Conservation (phyloP, 1,140 invertebrate species). For the Drosophila guanche region DNA sequence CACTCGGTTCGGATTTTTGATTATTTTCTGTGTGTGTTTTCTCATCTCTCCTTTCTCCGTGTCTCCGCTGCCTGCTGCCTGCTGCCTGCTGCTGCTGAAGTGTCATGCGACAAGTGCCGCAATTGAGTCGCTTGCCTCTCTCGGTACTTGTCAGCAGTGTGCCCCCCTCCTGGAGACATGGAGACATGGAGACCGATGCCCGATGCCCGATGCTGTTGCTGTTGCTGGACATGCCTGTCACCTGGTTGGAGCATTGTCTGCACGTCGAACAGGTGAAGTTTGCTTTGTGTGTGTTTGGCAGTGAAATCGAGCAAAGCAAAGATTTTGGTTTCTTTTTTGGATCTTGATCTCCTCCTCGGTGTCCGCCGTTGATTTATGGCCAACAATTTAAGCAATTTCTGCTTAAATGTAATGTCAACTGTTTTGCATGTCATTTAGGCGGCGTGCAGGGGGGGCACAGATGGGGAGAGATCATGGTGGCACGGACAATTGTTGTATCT, state of each 20-base stretch:
- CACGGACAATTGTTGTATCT: conserved; percentile 47
- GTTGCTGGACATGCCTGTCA: conserved; percentile 54
- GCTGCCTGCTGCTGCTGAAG: conserved; percentile 36
- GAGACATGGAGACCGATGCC: not conserved
- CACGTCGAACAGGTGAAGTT: conserved; percentile 74
- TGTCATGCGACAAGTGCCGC: conserved; percentile 79
- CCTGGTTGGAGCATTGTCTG: conserved; percentile 71
- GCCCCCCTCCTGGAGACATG: not conserved
- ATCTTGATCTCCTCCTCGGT: conserved; percentile 57
- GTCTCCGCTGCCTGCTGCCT: conserved; percentile 1
- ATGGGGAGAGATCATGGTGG: conserved; percentile 10
- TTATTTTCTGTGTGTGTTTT: conserved; percentile 45
- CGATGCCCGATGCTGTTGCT: too few species aligned
- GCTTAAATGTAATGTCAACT: conserved; percentile 71
- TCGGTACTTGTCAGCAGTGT: conserved; percentile 60
- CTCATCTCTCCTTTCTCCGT: conserved; percentile 26
- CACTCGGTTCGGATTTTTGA: conserved; percentile 49
- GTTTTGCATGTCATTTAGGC: conserved; percentile 73
- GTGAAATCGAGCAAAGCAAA: conserved; percentile 76
- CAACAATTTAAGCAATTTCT: conserved; percentile 75
- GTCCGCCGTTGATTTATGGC: conserved; percentile 68
- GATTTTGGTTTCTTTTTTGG: conserved; percentile 46
- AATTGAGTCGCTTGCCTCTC: conserved; percentile 66
- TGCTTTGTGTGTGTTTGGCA: conserved; percentile 54
- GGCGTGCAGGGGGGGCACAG: conserved; percentile 6